Percentiles rank a stretch among this genome's conserved stretches.
Evolutionary conservation across 2,113 vertebrate genomes (phyloP).

Genomic region (Tragulus kanchil): DNA sequence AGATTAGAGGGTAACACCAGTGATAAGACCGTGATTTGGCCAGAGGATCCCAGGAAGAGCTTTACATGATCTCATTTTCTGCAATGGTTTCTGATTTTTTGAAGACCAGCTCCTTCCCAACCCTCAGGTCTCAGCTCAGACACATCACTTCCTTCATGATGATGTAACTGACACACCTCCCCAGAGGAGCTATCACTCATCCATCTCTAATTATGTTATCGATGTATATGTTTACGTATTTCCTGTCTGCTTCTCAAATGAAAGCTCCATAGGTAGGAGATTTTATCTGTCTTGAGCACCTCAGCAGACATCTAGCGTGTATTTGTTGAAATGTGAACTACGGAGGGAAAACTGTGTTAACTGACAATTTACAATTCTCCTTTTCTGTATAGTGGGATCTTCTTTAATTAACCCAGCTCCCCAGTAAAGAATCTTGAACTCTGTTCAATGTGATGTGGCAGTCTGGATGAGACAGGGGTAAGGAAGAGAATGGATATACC

Average conservation of each 20-base stretch:
- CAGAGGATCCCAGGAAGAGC: background rate
- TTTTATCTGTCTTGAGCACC: background rate
- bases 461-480: background rate
- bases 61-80: background rate
- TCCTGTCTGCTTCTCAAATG: background rate
- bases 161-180: background rate
- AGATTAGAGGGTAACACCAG: background rate
- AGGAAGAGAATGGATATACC: background rate
- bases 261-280: background rate
- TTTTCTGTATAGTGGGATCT: background rate
- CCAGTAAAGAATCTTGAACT: background rate
- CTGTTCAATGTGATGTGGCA: background rate
- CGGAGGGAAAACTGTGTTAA: background rate
- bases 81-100: background rate
- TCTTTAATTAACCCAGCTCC: background rate
- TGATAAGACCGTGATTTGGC: background rate
- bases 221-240: conserved; percentile 9
- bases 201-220: background rate
- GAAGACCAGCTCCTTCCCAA: background rate
- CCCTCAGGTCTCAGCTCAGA: background rate
- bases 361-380: background rate
- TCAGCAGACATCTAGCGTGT: background rate
- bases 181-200: background rate
- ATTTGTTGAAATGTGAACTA: background rate
- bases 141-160: background rate